Base-by-base conservation (phyloP, 2,113 vertebrate genomes). In the Eulacestoma nigropectus region DNA sequence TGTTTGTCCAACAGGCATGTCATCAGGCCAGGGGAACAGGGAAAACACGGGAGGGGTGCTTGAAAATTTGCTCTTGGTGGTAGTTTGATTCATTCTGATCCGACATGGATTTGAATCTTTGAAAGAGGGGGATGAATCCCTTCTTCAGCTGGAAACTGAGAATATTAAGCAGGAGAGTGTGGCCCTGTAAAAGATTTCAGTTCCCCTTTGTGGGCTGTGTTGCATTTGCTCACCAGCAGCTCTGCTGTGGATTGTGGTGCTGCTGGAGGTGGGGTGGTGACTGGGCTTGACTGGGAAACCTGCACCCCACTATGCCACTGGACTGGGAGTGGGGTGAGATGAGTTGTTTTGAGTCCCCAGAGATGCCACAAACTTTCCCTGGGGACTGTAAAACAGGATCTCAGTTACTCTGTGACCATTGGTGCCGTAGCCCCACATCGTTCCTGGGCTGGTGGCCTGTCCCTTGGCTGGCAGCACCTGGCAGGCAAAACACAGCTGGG, bases 341-440 rank as follows among this genome's bases (percentile, higher is more conserved):
- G 23, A n/a, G 68, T 6, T 42, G 11, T 25, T 41, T 9, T 49
- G 35, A 62, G 41, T 5, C 9, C 21, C 56, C 9, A 9, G 4
- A 10, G 42, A 25, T 25, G 47, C 49, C 44, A 12, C 1, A 1
- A 10, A 2, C 56, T 49, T 11, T 6, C 27, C 26, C 32, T 47
- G 56, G 21, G 13, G 2, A 5, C 47, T 55, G 19, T n/a, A 15
- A 42, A 65, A 50, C 35, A 22, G 33, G 0, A 0, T 32, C 37
- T 52, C 5, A 2, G n/a, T 50, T 33, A 5, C 44, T 35, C 8
- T 74, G 33, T 19, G 22, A 10, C 29, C 27, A 3, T 35, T 0
- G 2, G 13, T 0, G 2, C 39, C 25, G 46, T 35, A 10, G 14
- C 6, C 41, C 23, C 6, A 3, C 1, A 1, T 1, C 52, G 53